Evolutionary conservation across 2,888 invertebrate species (phyloP).

Genomic region (Cybosia mesomella): DNA sequence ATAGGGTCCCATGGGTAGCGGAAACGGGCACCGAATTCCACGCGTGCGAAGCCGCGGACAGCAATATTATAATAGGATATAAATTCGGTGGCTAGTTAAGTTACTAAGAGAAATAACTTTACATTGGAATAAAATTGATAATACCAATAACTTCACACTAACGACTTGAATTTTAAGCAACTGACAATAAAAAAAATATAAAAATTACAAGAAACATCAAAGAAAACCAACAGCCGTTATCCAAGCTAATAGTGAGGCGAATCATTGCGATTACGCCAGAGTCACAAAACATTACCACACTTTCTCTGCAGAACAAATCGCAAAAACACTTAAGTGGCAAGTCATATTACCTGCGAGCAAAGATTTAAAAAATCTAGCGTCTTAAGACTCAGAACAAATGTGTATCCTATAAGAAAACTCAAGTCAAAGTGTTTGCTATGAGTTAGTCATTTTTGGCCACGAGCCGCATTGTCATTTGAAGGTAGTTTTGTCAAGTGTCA

Average conservation of each 20-base stretch:
- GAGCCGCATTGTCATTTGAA: no score
- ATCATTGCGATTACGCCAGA: conserved; percentile 60
- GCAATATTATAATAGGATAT: background rate
- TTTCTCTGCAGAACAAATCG: conserved; percentile 65
- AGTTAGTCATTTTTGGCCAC: no score
- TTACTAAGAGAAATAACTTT: conserved; percentile 34
- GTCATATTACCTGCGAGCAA: conserved; percentile 43
- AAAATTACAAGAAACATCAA: conserved; percentile 36
- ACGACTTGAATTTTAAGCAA: conserved; percentile 10
- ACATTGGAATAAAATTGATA: conserved; percentile 25
- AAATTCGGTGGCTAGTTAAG: background rate
- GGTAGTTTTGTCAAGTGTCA: no score
- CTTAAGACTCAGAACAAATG: conserved; percentile 1
- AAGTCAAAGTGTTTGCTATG: no score
- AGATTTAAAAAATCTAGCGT: conserved; percentile 28
- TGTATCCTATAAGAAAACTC: background rate
- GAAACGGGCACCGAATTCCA: no score
- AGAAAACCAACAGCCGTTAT: conserved; percentile 35
- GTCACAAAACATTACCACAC: conserved; percentile 59
- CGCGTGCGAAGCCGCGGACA: no score
- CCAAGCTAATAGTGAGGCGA: conserved; percentile 45
- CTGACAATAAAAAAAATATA: conserved; percentile 27
- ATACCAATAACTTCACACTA: background rate
- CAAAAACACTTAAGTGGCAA: conserved; percentile 52
- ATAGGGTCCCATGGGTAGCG: no score